Evolutionary conservation across 1,140 invertebrate genomes (phyloP), one percentile per base, ranked within the genome.

Genomic region (Holcopasites calliopsidis): DNA sequence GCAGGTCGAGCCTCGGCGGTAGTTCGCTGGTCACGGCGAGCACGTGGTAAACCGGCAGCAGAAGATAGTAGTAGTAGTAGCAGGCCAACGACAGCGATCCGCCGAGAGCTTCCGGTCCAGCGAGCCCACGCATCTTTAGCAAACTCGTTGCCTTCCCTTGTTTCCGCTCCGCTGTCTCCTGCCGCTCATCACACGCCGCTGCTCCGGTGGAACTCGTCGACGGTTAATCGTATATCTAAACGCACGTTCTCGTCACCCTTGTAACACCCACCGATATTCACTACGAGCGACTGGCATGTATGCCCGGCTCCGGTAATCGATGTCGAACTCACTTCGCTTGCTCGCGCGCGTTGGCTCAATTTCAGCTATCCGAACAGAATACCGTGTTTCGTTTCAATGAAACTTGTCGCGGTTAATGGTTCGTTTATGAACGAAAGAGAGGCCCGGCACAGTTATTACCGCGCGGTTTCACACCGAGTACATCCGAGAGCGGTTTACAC

Each of bases 1-100:
- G 96, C 77, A 96, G 95, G 88, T 97, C 96, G 90, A 97, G 96
- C 82, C 93, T 93, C 47, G 95, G 86, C 40, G 93, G 93, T 64
- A 93, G 90, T 47, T 93, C 77, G 92, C 93, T 86, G 90, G 90
- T 90, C 69, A 92, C 90, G 47, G 86, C 87, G 66, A 88, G 77
- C 84, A 88, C 89, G 86, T 89, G 86, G 85, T 79, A 77, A 1
- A 60, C 68, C 68, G 70, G 77, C 10, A 79, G n/a, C 40, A 74
- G 78, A 58, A 76, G 76, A 75, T 57, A 80, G 80, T 74, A 88
- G 61, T 31, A 89, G 72, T 57, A 76, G n/a, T 16, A 16, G 16
- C 44, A 64, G 28, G 60, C 75, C 62, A 87, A 75, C 68, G 80
- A 79, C 76, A 86, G 35, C 82, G 69, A 76, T 73, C 69, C 72